Evolutionary conservation across 2,888 invertebrate genomes (phyloP).

Genomic region (Labia minor): DNA sequence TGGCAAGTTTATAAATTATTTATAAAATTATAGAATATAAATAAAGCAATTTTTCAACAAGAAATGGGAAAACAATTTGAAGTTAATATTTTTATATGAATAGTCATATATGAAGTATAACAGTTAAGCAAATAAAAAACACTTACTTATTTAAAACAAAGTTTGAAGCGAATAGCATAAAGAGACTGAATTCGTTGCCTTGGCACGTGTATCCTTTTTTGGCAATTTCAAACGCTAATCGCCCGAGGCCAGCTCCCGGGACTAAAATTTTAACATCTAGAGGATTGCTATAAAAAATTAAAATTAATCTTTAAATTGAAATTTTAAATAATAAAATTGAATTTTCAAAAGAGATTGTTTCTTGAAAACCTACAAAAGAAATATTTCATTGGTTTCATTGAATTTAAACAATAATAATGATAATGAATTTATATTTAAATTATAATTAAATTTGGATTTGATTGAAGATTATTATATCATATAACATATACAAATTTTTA

Average conservation of each 20-base stretch:
- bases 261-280: conserved; percentile 65
- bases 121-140: conserved; percentile 30
- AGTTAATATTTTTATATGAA: too few relatives aligned
- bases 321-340: not conserved
- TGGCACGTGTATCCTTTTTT: conserved; percentile 80
- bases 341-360: not conserved
- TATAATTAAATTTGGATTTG: too few relatives aligned
- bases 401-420: too few relatives aligned
- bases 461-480: too few relatives aligned
- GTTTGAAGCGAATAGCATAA: conserved; percentile 94
- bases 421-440: too few relatives aligned
- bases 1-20: conserved; percentile 29
- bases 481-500: too few relatives aligned
- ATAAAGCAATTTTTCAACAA: not conserved
- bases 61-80: too few relatives aligned
- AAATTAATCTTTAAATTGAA: conserved; percentile 15
- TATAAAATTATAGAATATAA: not conserved
- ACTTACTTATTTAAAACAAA: conserved; percentile 80
- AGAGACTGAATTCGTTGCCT: conserved; percentile 95
- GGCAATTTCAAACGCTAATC: conserved; percentile 90
- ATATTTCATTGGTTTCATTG: too few relatives aligned
- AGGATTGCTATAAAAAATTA: conserved; percentile 33
- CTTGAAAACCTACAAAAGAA: too few relatives aligned
- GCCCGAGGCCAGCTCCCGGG: conserved; percentile 92
- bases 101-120: conserved; percentile 18